These are phyloP conservation scores for Melieria crassipennis DNA, from an alignment of 2,888 invertebrate genomes.

Conservation along the genomic window DNA sequence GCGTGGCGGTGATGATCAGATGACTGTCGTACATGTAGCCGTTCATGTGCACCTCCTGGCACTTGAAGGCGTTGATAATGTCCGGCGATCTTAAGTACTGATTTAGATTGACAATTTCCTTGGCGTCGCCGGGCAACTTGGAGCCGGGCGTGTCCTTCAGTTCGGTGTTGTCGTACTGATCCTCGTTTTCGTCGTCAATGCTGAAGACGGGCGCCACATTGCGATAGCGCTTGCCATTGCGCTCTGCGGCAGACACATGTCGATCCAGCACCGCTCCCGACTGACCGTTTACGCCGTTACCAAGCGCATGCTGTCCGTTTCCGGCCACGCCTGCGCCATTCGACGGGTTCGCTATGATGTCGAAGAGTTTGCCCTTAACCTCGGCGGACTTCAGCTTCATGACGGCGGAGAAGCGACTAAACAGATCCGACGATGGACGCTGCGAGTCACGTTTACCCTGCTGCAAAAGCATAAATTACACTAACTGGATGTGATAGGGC, in stretches of 20 bases:
- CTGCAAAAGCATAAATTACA: slow-evolving; percentile 3
- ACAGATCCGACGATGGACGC: slow-evolving; percentile 72
- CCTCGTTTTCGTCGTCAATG: slow-evolving; percentile 87
- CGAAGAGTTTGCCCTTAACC: slow-evolving; percentile 88
- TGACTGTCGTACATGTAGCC: slow-evolving; percentile 90
- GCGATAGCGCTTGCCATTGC: slow-evolving; percentile 87
- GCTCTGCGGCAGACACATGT: slow-evolving; percentile 86
- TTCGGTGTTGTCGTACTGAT: slow-evolving; percentile 57
- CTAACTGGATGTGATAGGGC: not conserved
- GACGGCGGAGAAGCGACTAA: slow-evolving; percentile 85
- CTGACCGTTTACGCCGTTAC: slow-evolving; percentile 23
- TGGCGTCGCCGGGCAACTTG: slow-evolving; percentile 71
- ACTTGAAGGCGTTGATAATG: slow-evolving; percentile 86
- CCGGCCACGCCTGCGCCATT: slow-evolving; percentile 34
- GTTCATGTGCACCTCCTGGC: slow-evolving; percentile 91
- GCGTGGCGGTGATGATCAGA: slow-evolving; percentile 85
- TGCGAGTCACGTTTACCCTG: slow-evolving; percentile 44
- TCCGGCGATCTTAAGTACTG: slow-evolving; percentile 85
- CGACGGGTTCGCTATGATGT: slow-evolving; percentile 89
- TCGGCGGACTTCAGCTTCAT: slow-evolving; percentile 92
- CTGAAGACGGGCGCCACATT: slow-evolving; percentile 94
- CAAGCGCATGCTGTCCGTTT: slow-evolving; percentile 10
- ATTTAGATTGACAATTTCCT: slow-evolving; percentile 83
- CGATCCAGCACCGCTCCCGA: slow-evolving; percentile 68
- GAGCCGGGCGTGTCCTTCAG: slow-evolving; percentile 59